Evolutionary conservation across 2,113 vertebrate genomes (phyloP), one percentile per base, ranked within the genome.

Genomic region (Xyliphius kryptos): DNA sequence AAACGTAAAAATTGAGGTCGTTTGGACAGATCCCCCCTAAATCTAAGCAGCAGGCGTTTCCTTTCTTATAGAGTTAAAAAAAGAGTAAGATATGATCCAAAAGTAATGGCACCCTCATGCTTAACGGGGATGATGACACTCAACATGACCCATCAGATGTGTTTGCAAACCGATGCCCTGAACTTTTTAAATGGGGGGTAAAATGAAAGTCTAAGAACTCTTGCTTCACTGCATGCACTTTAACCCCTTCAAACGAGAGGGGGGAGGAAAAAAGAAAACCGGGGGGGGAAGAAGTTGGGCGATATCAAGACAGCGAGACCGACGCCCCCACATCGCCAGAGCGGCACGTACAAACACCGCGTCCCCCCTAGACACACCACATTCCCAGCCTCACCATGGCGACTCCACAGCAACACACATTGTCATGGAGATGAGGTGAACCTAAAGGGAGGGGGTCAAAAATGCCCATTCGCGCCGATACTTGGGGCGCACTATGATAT

Each of bases 381-480:
- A 87, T 88, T 88, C 86, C 80, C 86, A 85, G 86, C 76, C 84
- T 88, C 85, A 87, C 88, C 84, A 88, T 87, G 83, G 86, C 79
- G 81, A 88, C 85, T 72, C 79, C 82, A 88, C 77, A 79, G 89
- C 87, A 88, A 89, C 88, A 80, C 82, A 79, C 74, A 90, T 92
- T 92, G 89, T 92, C 85, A 92, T 92, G 89, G 89, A 91, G 90
- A 92, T 91, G 85, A 88, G 87, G 81, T 80, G 77, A 81, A 72
- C 74, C 61, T 77, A 74, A 53, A 63, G 67, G 71, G 75, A 46
- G 59, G 53, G 62, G 63, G 62, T 74, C 63, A 66, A 58, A 54
- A 71, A 32, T 49, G 63, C 41, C 48, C 49, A 16, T 49, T 64
- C 48, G 58, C 65, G 75, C 68, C 76, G 61, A 59, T 46, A 67